Evolutionary conservation across 2,113 vertebrate genomes (phyloP).

Genomic region (Pollachius pollachius): DNA sequence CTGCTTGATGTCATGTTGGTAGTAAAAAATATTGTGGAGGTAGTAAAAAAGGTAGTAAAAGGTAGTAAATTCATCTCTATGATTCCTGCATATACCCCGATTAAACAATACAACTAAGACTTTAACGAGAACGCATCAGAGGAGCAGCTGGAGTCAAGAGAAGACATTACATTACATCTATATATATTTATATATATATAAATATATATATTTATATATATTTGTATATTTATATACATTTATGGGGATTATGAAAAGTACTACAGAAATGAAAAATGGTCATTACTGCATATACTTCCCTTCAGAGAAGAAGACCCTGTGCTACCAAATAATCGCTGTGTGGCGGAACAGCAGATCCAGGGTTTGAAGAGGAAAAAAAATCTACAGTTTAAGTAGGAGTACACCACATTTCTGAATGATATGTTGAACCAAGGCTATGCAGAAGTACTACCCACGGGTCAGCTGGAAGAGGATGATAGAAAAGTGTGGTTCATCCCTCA

Average conservation of each 20-base stretch:
- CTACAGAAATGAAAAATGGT: not conserved
- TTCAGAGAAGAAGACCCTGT: not conserved
- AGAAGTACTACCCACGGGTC: slow-evolving; percentile 15
- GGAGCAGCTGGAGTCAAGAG: not conserved
- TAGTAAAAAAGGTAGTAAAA: too few relatives aligned
- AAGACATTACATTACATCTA: too few relatives aligned
- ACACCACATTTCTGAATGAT: slow-evolving; percentile 1
- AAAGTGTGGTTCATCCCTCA: too few relatives aligned
- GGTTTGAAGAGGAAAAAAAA: not conserved
- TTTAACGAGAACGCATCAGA: not conserved
- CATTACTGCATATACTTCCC: not conserved
- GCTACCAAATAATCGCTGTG: not conserved
- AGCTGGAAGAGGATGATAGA: slow-evolving; percentile 2
- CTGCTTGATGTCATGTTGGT: too few relatives aligned
- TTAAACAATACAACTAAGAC: not conserved
- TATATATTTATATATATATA: too few relatives aligned
- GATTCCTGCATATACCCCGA: too few relatives aligned
- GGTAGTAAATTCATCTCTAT: too few relatives aligned
- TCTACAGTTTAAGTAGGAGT: not conserved
- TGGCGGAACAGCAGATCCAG: not conserved
- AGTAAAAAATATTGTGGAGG: too few relatives aligned
- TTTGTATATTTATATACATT: too few relatives aligned
- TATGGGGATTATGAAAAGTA: too few relatives aligned
- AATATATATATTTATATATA: too few relatives aligned
- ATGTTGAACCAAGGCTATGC: slow-evolving; percentile 12